Evolutionary conservation across 2,113 vertebrate genomes (phyloP).

Genomic region (Phyllostomus hastatus): DNA sequence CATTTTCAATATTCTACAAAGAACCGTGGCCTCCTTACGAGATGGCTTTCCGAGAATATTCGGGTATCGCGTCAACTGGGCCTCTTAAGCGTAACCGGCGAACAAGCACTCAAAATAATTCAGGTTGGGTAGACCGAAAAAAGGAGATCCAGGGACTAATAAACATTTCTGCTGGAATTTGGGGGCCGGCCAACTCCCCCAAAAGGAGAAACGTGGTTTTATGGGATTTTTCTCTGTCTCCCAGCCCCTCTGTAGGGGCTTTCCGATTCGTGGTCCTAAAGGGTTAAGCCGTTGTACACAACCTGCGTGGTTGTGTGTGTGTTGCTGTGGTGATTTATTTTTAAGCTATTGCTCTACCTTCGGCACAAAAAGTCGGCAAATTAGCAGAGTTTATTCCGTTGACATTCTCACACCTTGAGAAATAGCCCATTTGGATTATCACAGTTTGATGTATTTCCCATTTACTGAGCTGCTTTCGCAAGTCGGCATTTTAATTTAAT

Average conservation of each 20-base stretch:
- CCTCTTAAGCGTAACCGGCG: conserved; percentile 4
- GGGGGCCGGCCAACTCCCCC: background rate
- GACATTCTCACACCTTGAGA: conserved; percentile 86
- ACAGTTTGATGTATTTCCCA: conserved; percentile 87
- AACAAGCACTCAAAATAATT: conserved; percentile 9
- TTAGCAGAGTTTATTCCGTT: conserved; percentile 82
- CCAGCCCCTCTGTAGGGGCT: accelerated
- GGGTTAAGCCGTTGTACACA: conserved; percentile 5
- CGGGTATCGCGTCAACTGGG: background rate
- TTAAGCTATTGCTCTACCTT: conserved; percentile 69
- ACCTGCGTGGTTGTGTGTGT: background rate
- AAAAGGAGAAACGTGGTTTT: background rate
- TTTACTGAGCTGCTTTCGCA: conserved; percentile 82
- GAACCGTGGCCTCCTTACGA: conserved; percentile 7
- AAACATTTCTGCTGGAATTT: background rate
- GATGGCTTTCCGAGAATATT: conserved; percentile 36
- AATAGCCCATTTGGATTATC: conserved; percentile 87
- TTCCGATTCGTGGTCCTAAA: background rate
- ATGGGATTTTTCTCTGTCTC: background rate
- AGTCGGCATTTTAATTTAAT: conserved; percentile 89
- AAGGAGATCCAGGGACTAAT: background rate
- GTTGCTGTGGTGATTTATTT: conserved; percentile 68
- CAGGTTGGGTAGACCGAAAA: background rate
- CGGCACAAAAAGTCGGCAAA: conserved; percentile 76
- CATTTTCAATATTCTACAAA: conserved; percentile 81